Evolutionary conservation across 2,797 vertebrate genomes (phyloP).

Genomic region (Epinephelus awoara): DNA sequence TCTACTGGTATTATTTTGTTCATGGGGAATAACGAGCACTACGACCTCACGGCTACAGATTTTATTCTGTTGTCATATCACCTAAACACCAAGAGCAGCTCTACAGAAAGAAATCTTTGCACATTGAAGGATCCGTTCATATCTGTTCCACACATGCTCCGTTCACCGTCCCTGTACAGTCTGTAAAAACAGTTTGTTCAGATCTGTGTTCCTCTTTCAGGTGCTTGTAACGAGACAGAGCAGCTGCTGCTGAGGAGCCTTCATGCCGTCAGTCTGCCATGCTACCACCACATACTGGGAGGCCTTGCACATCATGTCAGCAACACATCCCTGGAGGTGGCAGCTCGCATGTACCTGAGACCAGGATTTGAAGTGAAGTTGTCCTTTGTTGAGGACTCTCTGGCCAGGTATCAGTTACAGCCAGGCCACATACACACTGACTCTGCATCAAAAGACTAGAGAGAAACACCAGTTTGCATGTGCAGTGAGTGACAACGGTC

Average conservation of each 20-base stretch:
- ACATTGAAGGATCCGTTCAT: too few relatives aligned
- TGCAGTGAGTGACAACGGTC: not conserved
- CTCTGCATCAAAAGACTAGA: not conserved
- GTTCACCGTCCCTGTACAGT: too few relatives aligned
- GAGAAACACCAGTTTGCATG: not conserved
- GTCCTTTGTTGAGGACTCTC: slow-evolving; percentile 88
- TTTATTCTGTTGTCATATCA: too few relatives aligned
- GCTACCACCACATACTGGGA: slow-evolving; percentile 87
- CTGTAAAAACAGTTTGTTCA: too few relatives aligned
- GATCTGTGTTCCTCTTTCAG: slow-evolving; percentile 72
- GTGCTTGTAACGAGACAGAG: slow-evolving; percentile 90
- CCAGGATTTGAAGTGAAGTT: slow-evolving; percentile 90
- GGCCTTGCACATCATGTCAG: slow-evolving; percentile 80
- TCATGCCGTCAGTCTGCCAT: slow-evolving; percentile 78
- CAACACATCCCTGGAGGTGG: slow-evolving; percentile 83
- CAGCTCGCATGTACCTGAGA: slow-evolving; percentile 89
- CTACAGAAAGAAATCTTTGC: too few relatives aligned
- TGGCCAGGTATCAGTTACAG: slow-evolving; percentile 67
- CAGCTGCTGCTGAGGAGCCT: slow-evolving; percentile 85
- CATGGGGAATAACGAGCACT: too few relatives aligned
- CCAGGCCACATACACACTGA: not conserved
- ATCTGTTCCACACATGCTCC: too few relatives aligned
- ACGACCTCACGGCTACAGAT: too few relatives aligned
- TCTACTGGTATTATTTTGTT: too few relatives aligned
- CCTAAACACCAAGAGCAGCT: too few relatives aligned